Evolutionary conservation across 2,797 vertebrate species (phyloP).

Genomic region (Adrianichthys oophorus): DNA sequence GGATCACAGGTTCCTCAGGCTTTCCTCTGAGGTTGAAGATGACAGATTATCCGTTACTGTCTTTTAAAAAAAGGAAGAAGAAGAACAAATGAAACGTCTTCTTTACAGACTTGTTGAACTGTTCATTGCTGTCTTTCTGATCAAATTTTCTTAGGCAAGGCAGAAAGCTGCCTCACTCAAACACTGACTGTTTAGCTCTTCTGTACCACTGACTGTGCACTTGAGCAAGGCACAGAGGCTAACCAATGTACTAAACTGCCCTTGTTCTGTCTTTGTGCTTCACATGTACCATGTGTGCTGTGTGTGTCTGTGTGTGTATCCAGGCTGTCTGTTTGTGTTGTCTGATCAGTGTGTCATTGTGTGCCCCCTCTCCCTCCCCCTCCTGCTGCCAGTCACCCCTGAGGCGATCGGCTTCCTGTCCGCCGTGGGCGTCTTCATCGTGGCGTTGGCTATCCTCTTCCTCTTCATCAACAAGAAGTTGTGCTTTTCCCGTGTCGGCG

Average conservation of each 20-base stretch:
- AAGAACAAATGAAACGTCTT: too few relatives aligned
- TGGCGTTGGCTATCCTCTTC: constrained; percentile 83
- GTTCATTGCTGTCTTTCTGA: background rate
- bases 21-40: too few relatives aligned
- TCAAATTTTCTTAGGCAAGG: background rate
- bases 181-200: background rate
- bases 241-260: constrained; percentile 62
- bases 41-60: too few relatives aligned
- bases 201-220: constrained; percentile 2
- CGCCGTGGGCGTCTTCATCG: constrained; percentile 81
- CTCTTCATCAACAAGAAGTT: constrained; percentile 90
- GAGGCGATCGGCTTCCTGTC: constrained; percentile 84
- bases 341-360: constrained; percentile 77
- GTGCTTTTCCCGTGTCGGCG: constrained; percentile 81
- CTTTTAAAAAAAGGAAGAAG: too few relatives aligned
- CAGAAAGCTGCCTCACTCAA: background rate
- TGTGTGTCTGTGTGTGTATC: constrained; percentile 32
- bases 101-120: too few relatives aligned
- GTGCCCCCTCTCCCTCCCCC: constrained; percentile 73
- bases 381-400: constrained; percentile 80
- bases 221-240: constrained; percentile 25
- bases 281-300: constrained; percentile 55
- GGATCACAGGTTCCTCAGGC: too few relatives aligned
- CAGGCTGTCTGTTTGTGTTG: constrained; percentile 70
- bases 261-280: constrained; percentile 67